Evolutionary conservation across 1,140 invertebrate genomes (phyloP).

Genomic region (Parasteatoda tepidariorum): DNA sequence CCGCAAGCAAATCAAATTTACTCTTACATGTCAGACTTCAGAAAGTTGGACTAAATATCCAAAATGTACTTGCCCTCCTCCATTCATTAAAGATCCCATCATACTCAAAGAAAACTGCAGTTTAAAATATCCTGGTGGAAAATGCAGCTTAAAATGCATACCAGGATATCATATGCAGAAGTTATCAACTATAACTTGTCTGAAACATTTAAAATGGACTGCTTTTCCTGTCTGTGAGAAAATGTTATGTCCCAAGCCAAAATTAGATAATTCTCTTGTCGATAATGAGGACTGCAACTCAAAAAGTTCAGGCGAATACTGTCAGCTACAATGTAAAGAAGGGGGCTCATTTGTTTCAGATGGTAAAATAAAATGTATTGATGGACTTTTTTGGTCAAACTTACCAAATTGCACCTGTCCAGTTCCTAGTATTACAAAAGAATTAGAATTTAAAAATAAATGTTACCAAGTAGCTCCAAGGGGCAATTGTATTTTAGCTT

Average conservation of each 20-base stretch:
- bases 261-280: neutral
- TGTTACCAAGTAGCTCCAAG: neutral
- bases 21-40: neutral
- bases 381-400: neutral
- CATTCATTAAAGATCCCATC: neutral
- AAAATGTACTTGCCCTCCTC: neutral
- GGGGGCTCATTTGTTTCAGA: neutral
- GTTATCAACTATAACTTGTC: neutral
- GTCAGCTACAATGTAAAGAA: neutral
- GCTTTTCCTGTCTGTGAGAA: neutral
- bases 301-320: neutral
- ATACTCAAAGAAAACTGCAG: neutral
- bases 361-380: neutral
- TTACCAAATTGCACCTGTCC: constrained; percentile 19
- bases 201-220: neutral
- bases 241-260: neutral
- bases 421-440: neutral
- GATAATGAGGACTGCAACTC: neutral
- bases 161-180: neutral
- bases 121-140: neutral
- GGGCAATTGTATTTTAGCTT: neutral
- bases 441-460: neutral
- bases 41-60: neutral
- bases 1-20: neutral
- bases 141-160: neutral